Base-by-base conservation (phyloP, 2,113 vertebrate genomes). In the Hypocryptadius cinnamomeus region DNA sequence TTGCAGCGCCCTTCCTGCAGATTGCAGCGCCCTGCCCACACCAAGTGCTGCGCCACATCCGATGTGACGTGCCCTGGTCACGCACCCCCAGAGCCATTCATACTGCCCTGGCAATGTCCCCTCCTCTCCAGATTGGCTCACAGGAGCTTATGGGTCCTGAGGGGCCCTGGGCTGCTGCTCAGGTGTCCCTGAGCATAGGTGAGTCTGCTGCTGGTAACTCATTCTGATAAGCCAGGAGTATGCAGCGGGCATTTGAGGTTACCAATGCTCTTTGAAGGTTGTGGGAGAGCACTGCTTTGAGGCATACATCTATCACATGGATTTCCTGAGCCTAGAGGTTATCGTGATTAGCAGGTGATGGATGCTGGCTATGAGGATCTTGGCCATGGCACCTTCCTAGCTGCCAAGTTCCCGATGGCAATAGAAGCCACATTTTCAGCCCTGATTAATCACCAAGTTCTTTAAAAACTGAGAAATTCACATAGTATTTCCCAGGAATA, bases 1-100 rank as follows among this genome's bases (percentile, higher is more conserved):
- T 39, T 39, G 39, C 39, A 39, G 39, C 39, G 39, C 39, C 39
- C 39, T 39, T 24, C 18, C 23, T 47, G n/a, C 11, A 22, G n/a
- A n/a, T n/a, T n/a, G n/a, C n/a, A n/a, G n/a, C 0, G 0, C 42
- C 44, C 30, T 50, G 30, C 65, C 64, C 19, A 18, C 1, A 2
- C 23, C 48, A 28, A 44, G 20, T 14, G 23, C 44, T n/a, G 23
- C 18, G 1, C 5, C 8, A 14, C 23, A 7, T 11, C 28, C 2
- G 2, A 7, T 28, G 28, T 39, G 42, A 40, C 64, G 31, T 0
- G 0, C 6, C 61, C 42, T 47, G n/a, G n/a, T 21, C 42, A 45
- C 0, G 0, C 42, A 22, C 23, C 15, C n/a, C n/a, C 53, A 59
- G 53, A 48, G 64, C 42, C 53, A 22, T 42, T 59, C 28, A 12